Percentiles rank a stretch among this genome's conserved stretches.
phyloP scores from a whole-genome alignment of 2,888 invertebrate genomes.

The Apamea sordens region DNA sequence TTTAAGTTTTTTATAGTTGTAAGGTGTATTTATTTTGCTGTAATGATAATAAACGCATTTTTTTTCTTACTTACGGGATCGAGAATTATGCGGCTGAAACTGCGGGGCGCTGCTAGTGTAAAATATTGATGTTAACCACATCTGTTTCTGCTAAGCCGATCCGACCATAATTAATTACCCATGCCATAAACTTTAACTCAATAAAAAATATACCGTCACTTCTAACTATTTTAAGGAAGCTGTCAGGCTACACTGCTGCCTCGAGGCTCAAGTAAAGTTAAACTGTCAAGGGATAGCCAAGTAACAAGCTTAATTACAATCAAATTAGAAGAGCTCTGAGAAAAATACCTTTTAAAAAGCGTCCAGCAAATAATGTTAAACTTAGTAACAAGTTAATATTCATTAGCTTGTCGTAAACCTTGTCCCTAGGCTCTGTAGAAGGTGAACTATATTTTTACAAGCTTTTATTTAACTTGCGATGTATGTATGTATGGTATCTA shows the following conservation, averaged over 20 bases:
- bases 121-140: constrained; percentile 1
- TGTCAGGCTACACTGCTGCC: constrained; percentile 27
- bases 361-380: constrained; percentile 32
- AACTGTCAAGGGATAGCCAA: constrained; percentile 57
- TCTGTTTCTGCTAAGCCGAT: neutral
- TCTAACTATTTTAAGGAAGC: constrained; percentile 42
- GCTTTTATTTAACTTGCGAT: too few relatives aligned
- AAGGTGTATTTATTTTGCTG: too few relatives aligned
- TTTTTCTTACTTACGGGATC: neutral
- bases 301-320: constrained; percentile 64
- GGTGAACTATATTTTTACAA: neutral
- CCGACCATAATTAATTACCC: constrained; percentile 4
- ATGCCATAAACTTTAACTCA: constrained; percentile 11
- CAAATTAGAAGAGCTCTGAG: constrained; percentile 42
- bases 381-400: constrained; percentile 39
- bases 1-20: too few relatives aligned
- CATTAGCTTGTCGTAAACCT: constrained; percentile 5
- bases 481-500: too few relatives aligned
- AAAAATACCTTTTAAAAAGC: constrained; percentile 53
- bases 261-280: constrained; percentile 43
- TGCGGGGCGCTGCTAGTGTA: neutral
- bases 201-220: constrained; percentile 26
- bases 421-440: neutral
- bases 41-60: too few relatives aligned
- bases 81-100: neutral